phyloP scores from a whole-genome alignment of 1,140 invertebrate genomes.

The Chrysomallon squamiferum region DNA sequence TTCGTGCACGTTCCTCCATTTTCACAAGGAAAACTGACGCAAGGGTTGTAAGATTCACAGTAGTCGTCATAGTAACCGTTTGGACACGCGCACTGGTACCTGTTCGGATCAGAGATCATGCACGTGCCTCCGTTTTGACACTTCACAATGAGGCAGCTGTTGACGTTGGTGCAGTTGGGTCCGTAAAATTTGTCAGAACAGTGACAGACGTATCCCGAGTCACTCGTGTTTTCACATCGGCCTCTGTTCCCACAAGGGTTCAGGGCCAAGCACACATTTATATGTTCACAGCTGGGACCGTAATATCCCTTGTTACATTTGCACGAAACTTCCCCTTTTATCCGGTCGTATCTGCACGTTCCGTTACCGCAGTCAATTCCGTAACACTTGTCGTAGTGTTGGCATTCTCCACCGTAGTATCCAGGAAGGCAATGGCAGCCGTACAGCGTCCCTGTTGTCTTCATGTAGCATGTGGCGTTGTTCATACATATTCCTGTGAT shows the following conservation, averaged over 20 bases:
- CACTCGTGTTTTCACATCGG: slow-evolving; percentile 16
- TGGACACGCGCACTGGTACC: slow-evolving; percentile 53
- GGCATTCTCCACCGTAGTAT: slow-evolving; percentile 69
- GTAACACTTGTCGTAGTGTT: slow-evolving; percentile 31
- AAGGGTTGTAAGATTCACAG: slow-evolving; percentile 56
- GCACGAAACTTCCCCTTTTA: slow-evolving; percentile 42
- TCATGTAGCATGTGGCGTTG: slow-evolving; percentile 53
- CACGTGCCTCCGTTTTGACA: slow-evolving; percentile 44
- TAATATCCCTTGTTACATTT: slow-evolving; percentile 52
- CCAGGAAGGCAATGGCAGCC: slow-evolving; percentile 87
- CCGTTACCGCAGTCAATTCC: slow-evolving; percentile 37
- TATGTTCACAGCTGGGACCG: slow-evolving; percentile 48
- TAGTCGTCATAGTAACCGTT: slow-evolving; percentile 50
- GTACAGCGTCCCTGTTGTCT: slow-evolving; percentile 8
- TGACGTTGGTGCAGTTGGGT: slow-evolving; percentile 26
- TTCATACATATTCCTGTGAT: slow-evolving; percentile 34
- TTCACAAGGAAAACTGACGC: slow-evolving; percentile 38
- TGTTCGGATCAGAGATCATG: slow-evolving; percentile 27
- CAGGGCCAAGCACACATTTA: slow-evolving; percentile 51
- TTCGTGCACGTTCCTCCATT: slow-evolving; percentile 38
- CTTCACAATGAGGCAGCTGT: slow-evolving; percentile 25
- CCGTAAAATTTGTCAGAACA: slow-evolving; percentile 39
- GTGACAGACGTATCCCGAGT: slow-evolving; percentile 30
- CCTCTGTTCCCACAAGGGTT: slow-evolving; percentile 44
- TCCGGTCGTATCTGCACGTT: slow-evolving; percentile 18